Percentiles rank a stretch among this genome's conserved stretches.
Evolutionary conservation across 2,888 invertebrate species (phyloP).

Genomic region (Poecilobothrus nobilitatus): DNA sequence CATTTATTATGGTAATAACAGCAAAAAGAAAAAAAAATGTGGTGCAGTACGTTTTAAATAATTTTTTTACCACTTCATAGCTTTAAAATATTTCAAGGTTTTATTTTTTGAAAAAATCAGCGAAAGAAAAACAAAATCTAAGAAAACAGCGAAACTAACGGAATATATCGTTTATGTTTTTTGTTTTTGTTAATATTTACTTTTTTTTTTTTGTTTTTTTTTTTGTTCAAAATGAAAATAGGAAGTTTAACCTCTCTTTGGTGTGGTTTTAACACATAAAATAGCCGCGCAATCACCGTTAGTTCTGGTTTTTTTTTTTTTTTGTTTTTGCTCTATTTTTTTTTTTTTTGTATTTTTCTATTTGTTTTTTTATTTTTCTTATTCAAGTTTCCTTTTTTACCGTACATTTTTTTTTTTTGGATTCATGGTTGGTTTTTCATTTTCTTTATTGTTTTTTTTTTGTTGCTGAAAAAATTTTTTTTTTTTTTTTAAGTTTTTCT

Average conservation of each 20-base stretch:
- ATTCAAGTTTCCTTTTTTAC: not conserved
- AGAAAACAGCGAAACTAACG: too few relatives aligned
- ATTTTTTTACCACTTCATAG: not conserved
- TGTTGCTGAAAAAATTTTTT: too few relatives aligned
- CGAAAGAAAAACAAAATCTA: not conserved
- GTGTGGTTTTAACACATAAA: slow-evolving; percentile 4
- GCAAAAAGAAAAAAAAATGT: too few relatives aligned
- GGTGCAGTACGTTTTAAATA: too few relatives aligned
- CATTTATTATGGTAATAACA: too few relatives aligned
- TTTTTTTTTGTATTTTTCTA: too few relatives aligned
- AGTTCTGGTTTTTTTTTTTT: not conserved
- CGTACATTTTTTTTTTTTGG: not conserved
- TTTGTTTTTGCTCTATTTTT: not conserved
- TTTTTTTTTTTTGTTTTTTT: not conserved
- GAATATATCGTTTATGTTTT: not conserved
- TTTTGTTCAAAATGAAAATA: not conserved
- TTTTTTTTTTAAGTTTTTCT: too few relatives aligned
- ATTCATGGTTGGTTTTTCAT: not conserved
- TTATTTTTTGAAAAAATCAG: not conserved
- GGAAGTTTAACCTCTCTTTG: not conserved
- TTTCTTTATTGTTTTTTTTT: not conserved
- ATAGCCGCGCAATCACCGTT: slow-evolving; percentile 1
- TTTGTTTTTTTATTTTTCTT: too few relatives aligned
- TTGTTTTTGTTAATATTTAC: not conserved
- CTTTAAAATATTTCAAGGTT: not conserved